A percentile compares a stretch with the other conserved stretches of the same genome.
Conservation (phyloP, 2,113 vertebrate species). For the Anarrhichthys ocellatus region DNA sequence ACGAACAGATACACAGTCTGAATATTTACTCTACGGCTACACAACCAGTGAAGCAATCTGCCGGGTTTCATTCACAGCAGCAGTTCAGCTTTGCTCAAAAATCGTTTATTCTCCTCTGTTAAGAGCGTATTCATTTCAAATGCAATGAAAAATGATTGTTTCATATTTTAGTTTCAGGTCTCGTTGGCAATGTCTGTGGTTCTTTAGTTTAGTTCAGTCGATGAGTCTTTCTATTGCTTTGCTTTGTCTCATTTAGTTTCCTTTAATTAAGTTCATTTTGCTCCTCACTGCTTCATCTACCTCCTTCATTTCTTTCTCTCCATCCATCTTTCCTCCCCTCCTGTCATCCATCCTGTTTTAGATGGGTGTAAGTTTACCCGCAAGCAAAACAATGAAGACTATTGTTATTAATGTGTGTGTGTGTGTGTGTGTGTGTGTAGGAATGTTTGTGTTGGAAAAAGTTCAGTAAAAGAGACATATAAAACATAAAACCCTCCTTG, state of each 20-base stretch:
- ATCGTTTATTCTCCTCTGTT: background rate
- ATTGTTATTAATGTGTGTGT: slow-evolving; percentile 41
- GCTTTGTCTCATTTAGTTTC: slow-evolving; percentile 19
- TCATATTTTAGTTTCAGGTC: background rate
- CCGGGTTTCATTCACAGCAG: background rate
- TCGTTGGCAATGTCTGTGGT: background rate
- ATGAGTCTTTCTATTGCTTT: background rate
- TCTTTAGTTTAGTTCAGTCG: background rate
- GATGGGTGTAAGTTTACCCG: slow-evolving; percentile 46
- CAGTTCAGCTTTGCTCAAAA: background rate
- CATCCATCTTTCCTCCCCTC: slow-evolving; percentile 11
- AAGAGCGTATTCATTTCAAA: background rate
- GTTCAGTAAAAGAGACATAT: background rate
- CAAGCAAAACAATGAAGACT: slow-evolving; percentile 37
- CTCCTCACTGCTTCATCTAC: background rate
- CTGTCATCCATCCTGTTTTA: slow-evolving; percentile 41
- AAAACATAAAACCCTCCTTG: background rate
- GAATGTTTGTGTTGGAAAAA: background rate
- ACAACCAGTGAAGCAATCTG: background rate
- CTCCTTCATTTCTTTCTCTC: slow-evolving; percentile 1
- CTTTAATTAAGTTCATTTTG: slow-evolving; percentile 14
- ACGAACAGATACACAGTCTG: background rate
- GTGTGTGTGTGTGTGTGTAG: background rate
- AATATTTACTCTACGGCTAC: background rate
- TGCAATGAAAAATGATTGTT: background rate